Base-by-base conservation (phyloP, 2,888 invertebrate species). In the Pollenia griseotomentosa region DNA sequence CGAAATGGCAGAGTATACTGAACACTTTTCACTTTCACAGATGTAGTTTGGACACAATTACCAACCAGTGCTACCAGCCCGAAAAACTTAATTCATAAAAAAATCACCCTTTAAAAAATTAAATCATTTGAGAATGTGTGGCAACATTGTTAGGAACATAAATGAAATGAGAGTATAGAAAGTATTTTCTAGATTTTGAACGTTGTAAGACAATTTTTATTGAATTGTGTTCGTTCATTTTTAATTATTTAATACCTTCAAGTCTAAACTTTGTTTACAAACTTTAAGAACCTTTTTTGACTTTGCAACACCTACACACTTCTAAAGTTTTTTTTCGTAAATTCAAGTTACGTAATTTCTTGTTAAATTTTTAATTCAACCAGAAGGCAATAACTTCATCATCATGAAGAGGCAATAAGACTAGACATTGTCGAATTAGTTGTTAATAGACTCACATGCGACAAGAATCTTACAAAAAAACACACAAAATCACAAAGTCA, bases 401-500 rank as follows among this genome's bases (percentile, higher is more conserved):
- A 57, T 48, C 57, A 46, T 59, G 19, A 65, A 33, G 66, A 57
- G 59, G 51, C 23, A 77, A 65, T 74, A 77, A 77, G 70, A 77
- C 55, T 77, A 83, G 77, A 71, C 83, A 73, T 84, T 79, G 73
- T 84, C 73, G 73, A 84, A 84, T 79, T 73, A 68, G 79, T 74
- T 78, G 44, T 74, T 44, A 79, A 44, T 74, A 66, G 65, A 65
- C 71, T 78, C 23, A 51, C 61, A 23, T 53, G 12, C 66, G 78
- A 73, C 63, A 83, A 66, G 66, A 73, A 73, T 55, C 65, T 73
- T 48, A 61, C 44, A 12, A 53, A 9, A 51, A 53, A 40, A 51
- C 53, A 33, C 57, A 48, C 48, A 61, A 66, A 44, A 16, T 66
- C 51, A 16, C 73, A 74, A 33, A 79, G 79, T 79, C 79, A 84